Conservation (phyloP, 2,797 vertebrate species). For the Peromyscus aztecus region DNA sequence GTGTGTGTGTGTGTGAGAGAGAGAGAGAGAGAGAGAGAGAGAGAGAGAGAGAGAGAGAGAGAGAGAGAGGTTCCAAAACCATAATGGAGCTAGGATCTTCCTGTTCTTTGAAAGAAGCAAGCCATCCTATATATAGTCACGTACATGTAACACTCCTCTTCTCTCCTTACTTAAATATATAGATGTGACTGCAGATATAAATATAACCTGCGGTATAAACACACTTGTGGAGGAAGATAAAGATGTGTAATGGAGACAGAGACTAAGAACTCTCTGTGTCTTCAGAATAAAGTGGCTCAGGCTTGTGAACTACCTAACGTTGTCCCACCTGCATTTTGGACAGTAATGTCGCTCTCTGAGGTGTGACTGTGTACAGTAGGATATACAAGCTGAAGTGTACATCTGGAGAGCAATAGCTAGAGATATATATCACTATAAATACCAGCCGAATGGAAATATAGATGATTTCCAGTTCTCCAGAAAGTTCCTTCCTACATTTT, state of each 20-base stretch:
- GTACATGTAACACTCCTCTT: conserved; percentile 69
- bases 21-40: neutral
- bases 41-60: neutral
- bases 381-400: neutral
- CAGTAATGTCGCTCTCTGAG: neutral
- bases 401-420: neutral
- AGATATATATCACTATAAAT: neutral
- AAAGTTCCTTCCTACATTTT: neutral
- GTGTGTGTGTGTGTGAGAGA: too few species aligned
- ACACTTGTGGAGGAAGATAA: conserved; percentile 77
- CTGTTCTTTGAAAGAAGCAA: conserved; percentile 83
- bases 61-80: neutral
- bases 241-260: conserved; percentile 59
- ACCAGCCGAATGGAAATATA: neutral
- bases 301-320: neutral
- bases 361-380: neutral
- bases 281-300: conserved; percentile 66
- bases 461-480: neutral
- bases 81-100: conserved; percentile 54
- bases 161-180: conserved; percentile 79
- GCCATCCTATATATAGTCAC: conserved; percentile 72
- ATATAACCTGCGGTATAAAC: conserved; percentile 80
- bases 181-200: conserved; percentile 77
- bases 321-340: neutral
- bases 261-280: conserved; percentile 56